Percentiles rank a stretch among this genome's conserved stretches.
These are phyloP conservation scores for Regulus satrapa DNA, from an alignment of 2,113 vertebrate genomes.

Conservation along the genomic window DNA sequence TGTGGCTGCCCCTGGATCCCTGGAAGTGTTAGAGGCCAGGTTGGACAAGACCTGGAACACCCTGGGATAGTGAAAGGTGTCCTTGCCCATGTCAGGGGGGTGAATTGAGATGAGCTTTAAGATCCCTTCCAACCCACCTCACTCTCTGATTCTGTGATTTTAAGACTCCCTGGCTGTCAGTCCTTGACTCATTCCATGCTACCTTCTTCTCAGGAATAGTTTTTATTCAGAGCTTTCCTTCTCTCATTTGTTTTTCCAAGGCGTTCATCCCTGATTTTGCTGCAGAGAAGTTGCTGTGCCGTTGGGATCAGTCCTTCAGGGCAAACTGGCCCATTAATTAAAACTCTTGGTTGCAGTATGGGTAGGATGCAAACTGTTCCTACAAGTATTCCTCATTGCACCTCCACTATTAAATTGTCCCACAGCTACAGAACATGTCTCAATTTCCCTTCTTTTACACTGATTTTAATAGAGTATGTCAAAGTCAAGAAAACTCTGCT, in stretches of 20 bases:
- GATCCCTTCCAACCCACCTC: background rate
- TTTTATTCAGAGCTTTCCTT: background rate
- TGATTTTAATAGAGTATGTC: background rate
- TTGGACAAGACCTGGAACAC: background rate
- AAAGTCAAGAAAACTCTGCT: background rate
- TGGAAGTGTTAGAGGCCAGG: background rate
- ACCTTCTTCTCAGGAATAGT: background rate
- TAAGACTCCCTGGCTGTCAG: background rate
- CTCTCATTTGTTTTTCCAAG: background rate
- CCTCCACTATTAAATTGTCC: background rate
- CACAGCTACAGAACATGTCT: background rate
- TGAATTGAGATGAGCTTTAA: background rate
- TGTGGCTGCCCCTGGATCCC: background rate
- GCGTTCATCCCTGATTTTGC: background rate
- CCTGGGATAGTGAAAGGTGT: background rate
- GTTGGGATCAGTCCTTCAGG: background rate
- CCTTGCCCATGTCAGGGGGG: accelerated
- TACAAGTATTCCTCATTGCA: background rate
- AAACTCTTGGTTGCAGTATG: background rate
- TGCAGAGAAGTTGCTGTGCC: background rate
- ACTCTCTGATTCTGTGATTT: background rate
- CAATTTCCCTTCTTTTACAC: background rate
- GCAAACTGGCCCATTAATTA: background rate
- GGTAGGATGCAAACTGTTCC: background rate
- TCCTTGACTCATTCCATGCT: background rate